Evolutionary conservation across 2,113 vertebrate species (phyloP).

Genomic region (Acanthochromis polyacanthus): DNA sequence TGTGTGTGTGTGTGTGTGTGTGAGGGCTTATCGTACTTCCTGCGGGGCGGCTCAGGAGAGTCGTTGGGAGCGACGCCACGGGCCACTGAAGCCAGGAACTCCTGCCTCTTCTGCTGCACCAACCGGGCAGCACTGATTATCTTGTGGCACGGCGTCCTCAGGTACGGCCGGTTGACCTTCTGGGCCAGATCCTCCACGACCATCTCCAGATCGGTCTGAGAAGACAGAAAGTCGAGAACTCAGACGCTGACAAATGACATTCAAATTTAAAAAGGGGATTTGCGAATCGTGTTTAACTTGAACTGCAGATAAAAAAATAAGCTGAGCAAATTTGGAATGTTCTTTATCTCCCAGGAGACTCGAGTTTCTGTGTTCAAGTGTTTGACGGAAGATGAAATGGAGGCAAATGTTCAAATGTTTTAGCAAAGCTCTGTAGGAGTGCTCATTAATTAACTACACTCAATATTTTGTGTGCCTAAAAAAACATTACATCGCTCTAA

Average conservation of each 20-base stretch:
- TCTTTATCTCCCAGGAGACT: too few species aligned
- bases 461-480: too few species aligned
- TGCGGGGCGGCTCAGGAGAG: constrained; percentile 93
- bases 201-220: constrained; percentile 98
- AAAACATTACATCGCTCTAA: too few species aligned
- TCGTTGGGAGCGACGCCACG: constrained; percentile 97
- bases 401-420: too few species aligned
- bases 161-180: constrained; percentile 98
- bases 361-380: too few species aligned
- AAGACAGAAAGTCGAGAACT: constrained; percentile 3
- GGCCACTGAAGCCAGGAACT: constrained; percentile 97
- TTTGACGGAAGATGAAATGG: too few species aligned
- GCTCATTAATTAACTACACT: too few species aligned
- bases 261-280: not conserved
- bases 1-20: too few species aligned
- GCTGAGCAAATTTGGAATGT: not conserved
- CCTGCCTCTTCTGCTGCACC: constrained; percentile 97
- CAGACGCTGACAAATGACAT: not conserved
- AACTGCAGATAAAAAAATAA: not conserved
- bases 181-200: constrained; percentile 98
- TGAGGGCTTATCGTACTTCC: constrained; percentile 85
- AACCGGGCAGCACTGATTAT: constrained; percentile 96
- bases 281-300: not conserved
- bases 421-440: too few species aligned
- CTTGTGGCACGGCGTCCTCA: constrained; percentile 97